phyloP scores from a whole-genome alignment of 2,113 vertebrate species.

The Psammodynastes pulverulentus region DNA sequence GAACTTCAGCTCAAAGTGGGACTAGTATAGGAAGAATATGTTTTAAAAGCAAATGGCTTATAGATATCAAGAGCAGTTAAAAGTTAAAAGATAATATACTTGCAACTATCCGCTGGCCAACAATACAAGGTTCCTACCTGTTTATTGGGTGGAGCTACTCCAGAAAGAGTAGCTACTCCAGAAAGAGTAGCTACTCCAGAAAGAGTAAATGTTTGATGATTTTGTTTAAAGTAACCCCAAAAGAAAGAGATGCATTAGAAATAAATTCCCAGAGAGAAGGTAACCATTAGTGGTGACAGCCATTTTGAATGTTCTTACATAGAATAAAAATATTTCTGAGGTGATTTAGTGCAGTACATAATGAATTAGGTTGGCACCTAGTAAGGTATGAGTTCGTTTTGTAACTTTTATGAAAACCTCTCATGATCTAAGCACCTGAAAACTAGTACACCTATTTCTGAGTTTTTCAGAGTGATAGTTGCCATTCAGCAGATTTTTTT shows the following conservation, averaged over 20 bases:
- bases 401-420: neutral
- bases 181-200: neutral
- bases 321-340: neutral
- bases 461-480: neutral
- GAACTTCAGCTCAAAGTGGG: neutral
- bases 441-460: neutral
- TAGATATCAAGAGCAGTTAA: neutral
- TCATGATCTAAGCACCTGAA: neutral
- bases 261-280: neutral
- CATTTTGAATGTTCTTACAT: neutral
- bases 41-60: neutral
- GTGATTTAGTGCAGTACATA: neutral
- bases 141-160: neutral
- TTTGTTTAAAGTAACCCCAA: neutral
- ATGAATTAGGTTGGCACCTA: neutral
- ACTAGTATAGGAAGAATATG: neutral
- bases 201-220: neutral
- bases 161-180: neutral
- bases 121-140: neutral
- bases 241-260: neutral
- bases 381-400: neutral
- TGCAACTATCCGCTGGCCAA: neutral
- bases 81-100: neutral
- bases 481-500: neutral
- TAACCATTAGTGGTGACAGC: neutral